Base-by-base conservation (phyloP, 2,888 invertebrate genomes). In the Brenthis daphne region DNA sequence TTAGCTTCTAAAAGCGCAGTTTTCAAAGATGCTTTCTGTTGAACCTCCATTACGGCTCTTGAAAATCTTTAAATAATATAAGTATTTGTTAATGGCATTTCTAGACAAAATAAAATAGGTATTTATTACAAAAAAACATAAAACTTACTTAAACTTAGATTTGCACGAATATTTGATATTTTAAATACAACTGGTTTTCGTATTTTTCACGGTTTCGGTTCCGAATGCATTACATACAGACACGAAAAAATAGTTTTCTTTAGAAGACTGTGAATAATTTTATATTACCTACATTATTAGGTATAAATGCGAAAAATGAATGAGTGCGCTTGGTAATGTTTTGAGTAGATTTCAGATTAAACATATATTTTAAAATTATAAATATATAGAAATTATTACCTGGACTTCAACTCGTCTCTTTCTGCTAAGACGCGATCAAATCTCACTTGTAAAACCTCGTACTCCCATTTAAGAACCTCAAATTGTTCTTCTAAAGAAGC, bases 11-110 rank as follows among this genome's bases (percentile, higher is more conserved):
- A 86, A 6, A 98, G 86, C 0, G 97, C 95, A 74, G 96, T 97
- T 85, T 97, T 97, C 78, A 97, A 86, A 6, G 97, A 96, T 0
- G 96, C 95, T 83, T 96, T 97, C 84, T 98, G 97, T 83, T 98
- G 98, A 4, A 98, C 94, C 80, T 98, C 98, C 55, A 97, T 90
- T 60, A 98, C 95, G 0, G 97, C 97, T 72, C 95, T 94, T 12
- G 97, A 95, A 85, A 98, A 98, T 61, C 76, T 76, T 16, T 12
- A 14, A n/a, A 57, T 12, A 47, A 14, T 58, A 12, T 43, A 58
- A 20, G 4, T 58, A 53, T 43, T 4, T 29, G 12, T 14, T 24
- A n/a, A 56, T 20, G 16, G 12, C 11, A 53, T 29, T 29, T 29
- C 4, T 29, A 29, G 29, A 4, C 8, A 8, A 16, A 54, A 56